Evolutionary conservation across 2,113 vertebrate species (phyloP).

Genomic region (Pygoscelis adeliae): DNA sequence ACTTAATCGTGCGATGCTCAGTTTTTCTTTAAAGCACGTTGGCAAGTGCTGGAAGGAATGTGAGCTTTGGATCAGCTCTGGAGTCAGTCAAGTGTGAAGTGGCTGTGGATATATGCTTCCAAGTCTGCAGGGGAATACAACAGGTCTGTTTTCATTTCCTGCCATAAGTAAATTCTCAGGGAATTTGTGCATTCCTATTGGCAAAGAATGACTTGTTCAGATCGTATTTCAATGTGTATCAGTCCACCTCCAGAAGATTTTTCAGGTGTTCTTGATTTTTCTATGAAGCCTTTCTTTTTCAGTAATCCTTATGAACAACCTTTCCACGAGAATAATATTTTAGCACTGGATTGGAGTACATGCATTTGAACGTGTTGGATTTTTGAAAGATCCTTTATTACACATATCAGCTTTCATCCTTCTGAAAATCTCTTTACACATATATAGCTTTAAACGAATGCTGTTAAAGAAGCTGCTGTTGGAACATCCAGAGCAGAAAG

Average conservation of each 20-base stretch:
- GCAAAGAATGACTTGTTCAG: not conserved
- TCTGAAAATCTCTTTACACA: not conserved
- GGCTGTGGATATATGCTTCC: not conserved
- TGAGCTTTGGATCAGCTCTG: not conserved
- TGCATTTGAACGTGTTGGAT: not conserved
- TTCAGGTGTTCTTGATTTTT: not conserved
- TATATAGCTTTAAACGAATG: not conserved
- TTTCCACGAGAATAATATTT: not conserved
- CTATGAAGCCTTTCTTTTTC: not conserved
- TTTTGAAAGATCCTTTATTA: not conserved
- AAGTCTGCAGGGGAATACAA: not conserved
- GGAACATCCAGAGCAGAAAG: not conserved
- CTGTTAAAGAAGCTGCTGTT: not conserved
- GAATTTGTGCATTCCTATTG: not conserved
- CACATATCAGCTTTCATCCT: not conserved
- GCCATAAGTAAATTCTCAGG: not conserved
- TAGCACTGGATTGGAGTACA: not conserved
- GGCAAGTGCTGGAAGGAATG: not conserved
- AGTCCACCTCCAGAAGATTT: not conserved
- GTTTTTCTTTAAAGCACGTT: not conserved
- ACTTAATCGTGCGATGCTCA: not conserved
- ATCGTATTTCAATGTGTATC: not conserved
- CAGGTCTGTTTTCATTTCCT: not conserved
- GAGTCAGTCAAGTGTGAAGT: not conserved
- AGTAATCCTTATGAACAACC: not conserved